Evolutionary conservation across 2,888 invertebrate genomes (phyloP), one percentile per base, ranked within the genome.

Genomic region (Axea sp.): DNA sequence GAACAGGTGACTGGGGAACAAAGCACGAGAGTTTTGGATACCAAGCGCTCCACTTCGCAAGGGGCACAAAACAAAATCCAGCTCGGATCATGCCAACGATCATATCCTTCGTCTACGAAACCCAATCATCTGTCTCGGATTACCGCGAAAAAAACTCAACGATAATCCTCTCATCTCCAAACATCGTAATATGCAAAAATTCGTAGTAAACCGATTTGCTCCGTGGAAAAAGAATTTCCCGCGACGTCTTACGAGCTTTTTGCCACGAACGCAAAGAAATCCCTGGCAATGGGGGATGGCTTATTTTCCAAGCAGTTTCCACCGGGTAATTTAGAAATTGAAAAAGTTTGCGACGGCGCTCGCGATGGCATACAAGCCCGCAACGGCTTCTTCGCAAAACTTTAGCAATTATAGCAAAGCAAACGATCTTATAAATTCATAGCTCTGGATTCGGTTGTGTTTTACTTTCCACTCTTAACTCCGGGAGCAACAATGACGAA

Each of bases 401-500:
- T 80, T 80, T 57, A 57, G 75, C 79, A 81, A 84, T 82, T 83
- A 84, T 81, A 77, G 68, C 75, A 75, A 80, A 76, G 79, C 80
- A 84, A 83, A 82, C 79, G 81, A 78, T 68, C 78, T 81, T 80
- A 82, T 81, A 81, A 81, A 83, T 84, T 82, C 81, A 80, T 75
- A 77, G 68, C 62, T 74, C 39, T 28, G 22, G 7, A 41, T 9
- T 55, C 37, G n/a, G 35, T 2, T 2, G 14, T 35, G 2, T 31
- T 45, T 51, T 28, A 33, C 60, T 22, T 53, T 55, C 53, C 49
- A 59, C 26, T 60, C 19, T 12, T 30, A 12, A 22, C 28, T 24
- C 9, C 51, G 41, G 39, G 31, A 30, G 35, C 31, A 65, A 45
- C 22, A 22, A 35, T 49, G 30, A 17, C 30, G 64, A 19, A 39